A percentile compares a stretch with the other conserved stretches of the same genome.
These are phyloP conservation scores for Eumeta japonica DNA, from an alignment of 1,140 invertebrate species.

Conservation along the genomic window DNA sequence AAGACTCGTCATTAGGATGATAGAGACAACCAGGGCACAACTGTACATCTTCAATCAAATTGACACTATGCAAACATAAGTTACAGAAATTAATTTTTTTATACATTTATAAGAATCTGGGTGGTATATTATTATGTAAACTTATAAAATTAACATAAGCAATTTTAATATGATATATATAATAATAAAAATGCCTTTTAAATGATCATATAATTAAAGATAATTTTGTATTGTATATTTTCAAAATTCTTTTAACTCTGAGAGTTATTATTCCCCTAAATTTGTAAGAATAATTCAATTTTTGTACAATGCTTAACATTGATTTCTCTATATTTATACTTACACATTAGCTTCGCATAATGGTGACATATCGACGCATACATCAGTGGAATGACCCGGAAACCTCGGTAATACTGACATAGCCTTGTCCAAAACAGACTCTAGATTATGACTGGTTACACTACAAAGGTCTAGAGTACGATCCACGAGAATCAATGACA, in stretches of 20 bases:
- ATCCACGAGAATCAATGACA: slow-evolving; percentile 67
- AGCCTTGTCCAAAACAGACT: slow-evolving; percentile 65
- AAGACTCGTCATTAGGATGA: slow-evolving; percentile 42
- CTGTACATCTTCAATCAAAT: slow-evolving; percentile 42
- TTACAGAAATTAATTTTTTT: slow-evolving; percentile 9
- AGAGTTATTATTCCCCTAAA: too few species aligned
- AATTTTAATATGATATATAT: too few species aligned
- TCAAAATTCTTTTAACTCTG: too few species aligned
- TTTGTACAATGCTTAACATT: too few species aligned
- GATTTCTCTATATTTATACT: too few species aligned
- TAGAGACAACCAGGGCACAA: slow-evolving; percentile 49
- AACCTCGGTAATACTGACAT: slow-evolving; percentile 62
- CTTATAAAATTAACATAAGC: not conserved
- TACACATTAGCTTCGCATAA: slow-evolving; percentile 61
- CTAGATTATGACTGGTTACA: slow-evolving; percentile 61
- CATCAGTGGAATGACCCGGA: slow-evolving; percentile 64
- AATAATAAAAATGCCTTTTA: too few species aligned
- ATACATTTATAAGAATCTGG: not conserved
- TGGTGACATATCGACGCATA: slow-evolving; percentile 64
- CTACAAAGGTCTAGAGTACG: slow-evolving; percentile 65
- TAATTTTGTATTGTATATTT: too few species aligned
- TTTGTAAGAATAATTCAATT: too few species aligned
- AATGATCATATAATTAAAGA: too few species aligned
- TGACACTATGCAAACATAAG: slow-evolving; percentile 7
- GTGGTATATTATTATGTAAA: not conserved